Base-by-base conservation (phyloP, 2,113 vertebrate genomes). In the Mobula hypostoma region DNA sequence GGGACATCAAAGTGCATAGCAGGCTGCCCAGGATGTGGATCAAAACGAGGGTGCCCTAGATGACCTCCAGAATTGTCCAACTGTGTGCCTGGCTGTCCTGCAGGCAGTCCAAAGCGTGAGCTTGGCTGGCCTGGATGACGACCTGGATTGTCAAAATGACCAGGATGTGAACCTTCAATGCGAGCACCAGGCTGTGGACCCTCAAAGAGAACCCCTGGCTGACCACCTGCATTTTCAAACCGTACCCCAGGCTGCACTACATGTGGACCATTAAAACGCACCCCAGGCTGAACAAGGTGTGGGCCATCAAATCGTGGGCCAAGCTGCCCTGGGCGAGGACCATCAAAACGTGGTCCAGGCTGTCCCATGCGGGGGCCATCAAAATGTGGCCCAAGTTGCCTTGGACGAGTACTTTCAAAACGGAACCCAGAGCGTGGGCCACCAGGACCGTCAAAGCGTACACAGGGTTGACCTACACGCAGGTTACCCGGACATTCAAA, bases 301-400 rank as follows among this genome's bases (percentile, higher is more conserved):
- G 90, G 90, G 21, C 90, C 19, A 19, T 92, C 90, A 92, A 92
- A 68, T 7, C 90, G 68, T 32, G 97, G 96, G 85, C 90, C 68
- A 72, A 32, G 90, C 7, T 92, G 66, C 0, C 90, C 90, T 11
- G 66, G 36, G 66, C 36, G 68, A 72, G 66, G 97, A 61, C 96
- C 96, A 92, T 92, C 90, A 92, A 97, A 95, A 40, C 90, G 90
- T 48, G 21, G 19, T 0, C 66, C 90, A 72, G 66, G 66, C 9
- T 72, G 90, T 3, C 15, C 90, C 68, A 92, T 36, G 36, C 66
- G n/a, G 0, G 96, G 96, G 94, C 97, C 96, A 96, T 97, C 97
- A 96, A 98, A 96, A 87, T 97, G 96, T 87, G 97, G 96, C 85
- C 97, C 97, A 94, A 97, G 96, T 74, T 97, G 97, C n/a, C 63